These are phyloP conservation scores for Lasiommata megera DNA, from an alignment of 2,888 invertebrate genomes.

Conservation along the genomic window DNA sequence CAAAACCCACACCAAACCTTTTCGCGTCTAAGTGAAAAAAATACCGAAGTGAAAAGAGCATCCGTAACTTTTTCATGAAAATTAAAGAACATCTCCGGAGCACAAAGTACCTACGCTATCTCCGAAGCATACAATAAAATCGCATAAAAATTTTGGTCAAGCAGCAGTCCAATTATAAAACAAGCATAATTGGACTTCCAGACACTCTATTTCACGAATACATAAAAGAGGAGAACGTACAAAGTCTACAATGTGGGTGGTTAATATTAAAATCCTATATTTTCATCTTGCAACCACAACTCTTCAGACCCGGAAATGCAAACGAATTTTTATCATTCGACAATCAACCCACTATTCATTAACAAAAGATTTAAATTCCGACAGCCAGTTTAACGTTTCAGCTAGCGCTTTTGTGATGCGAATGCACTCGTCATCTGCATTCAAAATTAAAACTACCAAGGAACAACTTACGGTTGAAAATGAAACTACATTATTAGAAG, in stretches of 20 bases:
- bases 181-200: slow-evolving; percentile 27
- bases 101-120: neutral
- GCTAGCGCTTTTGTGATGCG: slow-evolving; percentile 19
- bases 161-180: slow-evolving; percentile 18
- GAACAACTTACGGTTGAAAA: neutral
- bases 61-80: neutral
- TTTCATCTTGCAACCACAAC: slow-evolving; percentile 31
- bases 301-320: slow-evolving; percentile 31
- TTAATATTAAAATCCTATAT: slow-evolving; percentile 34
- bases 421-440: slow-evolving; percentile 13
- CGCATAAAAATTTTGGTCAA: slow-evolving; percentile 13
- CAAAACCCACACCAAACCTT: no score
- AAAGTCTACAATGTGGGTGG: slow-evolving; percentile 31
- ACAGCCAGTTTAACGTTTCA: slow-evolving; percentile 5
- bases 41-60: neutral
- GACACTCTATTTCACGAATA: slow-evolving; percentile 21
- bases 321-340: slow-evolving; percentile 1
- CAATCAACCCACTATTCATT: neutral
- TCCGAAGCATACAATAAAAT: neutral
- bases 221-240: slow-evolving; percentile 27
- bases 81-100: neutral
- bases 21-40: no score
- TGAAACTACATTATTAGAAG: neutral
- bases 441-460: neutral
- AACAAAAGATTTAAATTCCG: slow-evolving; percentile 6